phyloP scores from a whole-genome alignment of 2,888 invertebrate species.

The Eristalinus aeneus region DNA sequence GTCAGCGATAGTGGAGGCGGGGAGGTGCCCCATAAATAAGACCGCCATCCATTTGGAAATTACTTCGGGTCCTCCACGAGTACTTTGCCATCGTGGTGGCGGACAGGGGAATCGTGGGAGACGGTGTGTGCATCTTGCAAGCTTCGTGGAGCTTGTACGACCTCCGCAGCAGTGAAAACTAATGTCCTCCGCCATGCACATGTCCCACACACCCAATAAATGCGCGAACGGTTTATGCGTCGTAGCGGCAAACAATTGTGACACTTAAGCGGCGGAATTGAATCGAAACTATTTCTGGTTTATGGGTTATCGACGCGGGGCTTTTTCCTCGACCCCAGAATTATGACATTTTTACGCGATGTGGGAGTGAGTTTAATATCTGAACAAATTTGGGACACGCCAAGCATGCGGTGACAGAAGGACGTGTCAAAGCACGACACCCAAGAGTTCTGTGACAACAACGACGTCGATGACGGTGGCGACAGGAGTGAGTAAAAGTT shows the following conservation, averaged over 20 bases:
- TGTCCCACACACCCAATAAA: slow-evolving; percentile 44
- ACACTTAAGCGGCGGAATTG: slow-evolving; percentile 46
- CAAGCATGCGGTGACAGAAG: slow-evolving; percentile 22
- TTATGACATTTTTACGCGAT: slow-evolving; percentile 16
- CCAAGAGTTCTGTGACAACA: not conserved
- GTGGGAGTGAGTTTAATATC: slow-evolving; percentile 37
- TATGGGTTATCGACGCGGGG: slow-evolving; percentile 53
- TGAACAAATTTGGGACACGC: slow-evolving; percentile 42
- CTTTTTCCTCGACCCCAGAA: slow-evolving; percentile 1
- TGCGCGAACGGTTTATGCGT: slow-evolving; percentile 19
- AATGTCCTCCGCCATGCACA: slow-evolving; percentile 56
- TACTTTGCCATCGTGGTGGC: not conserved
- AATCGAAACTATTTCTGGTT: slow-evolving; percentile 53
- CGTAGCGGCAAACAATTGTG: slow-evolving; percentile 45
- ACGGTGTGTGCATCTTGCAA: slow-evolving; percentile 11
- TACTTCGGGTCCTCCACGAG: slow-evolving; percentile 25
- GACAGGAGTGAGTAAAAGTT: not conserved
- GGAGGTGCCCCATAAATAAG: slow-evolving; percentile 46
- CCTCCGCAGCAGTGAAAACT: slow-evolving; percentile 34
- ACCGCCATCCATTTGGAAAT: slow-evolving; percentile 66
- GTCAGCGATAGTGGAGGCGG: slow-evolving; percentile 10
- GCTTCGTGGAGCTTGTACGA: slow-evolving; percentile 20
- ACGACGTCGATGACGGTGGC: not conserved
- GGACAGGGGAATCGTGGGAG: slow-evolving; percentile 47
- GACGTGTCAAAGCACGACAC: not conserved